A percentile compares a stretch with the other conserved stretches of the same genome.
Conservation (phyloP, 2,113 vertebrate species). For the Calidris pygmaea region DNA sequence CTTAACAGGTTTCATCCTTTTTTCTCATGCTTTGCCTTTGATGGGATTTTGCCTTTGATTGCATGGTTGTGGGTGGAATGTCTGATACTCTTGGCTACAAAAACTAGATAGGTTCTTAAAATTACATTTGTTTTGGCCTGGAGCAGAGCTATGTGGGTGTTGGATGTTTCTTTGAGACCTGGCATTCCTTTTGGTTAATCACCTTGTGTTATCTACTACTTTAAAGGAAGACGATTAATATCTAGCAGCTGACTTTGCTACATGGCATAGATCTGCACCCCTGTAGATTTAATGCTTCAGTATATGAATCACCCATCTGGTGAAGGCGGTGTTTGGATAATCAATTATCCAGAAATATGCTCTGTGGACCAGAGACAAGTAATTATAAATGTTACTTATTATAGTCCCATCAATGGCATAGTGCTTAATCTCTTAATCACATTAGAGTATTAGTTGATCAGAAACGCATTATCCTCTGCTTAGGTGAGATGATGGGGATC, state of each 20-base stretch:
- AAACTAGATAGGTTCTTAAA: not conserved
- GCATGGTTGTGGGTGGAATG: conserved; percentile 43
- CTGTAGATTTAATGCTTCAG: not conserved
- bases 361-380: not conserved
- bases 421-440: not conserved
- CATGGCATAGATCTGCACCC: not conserved
- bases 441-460: not conserved
- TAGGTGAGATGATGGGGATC: not conserved
- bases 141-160: not conserved
- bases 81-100: conserved; percentile 15
- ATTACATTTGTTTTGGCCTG: conserved; percentile 37
- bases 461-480: not conserved
- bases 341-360: not conserved
- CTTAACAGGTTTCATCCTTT: conserved; percentile 29
- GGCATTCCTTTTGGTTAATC: not conserved
- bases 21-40: conserved; percentile 2
- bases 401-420: not conserved
- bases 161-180: conserved; percentile 25
- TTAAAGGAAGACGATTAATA: not conserved
- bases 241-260: not conserved
- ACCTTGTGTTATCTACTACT: not conserved
- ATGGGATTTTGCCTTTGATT: conserved; percentile 47
- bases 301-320: not conserved
- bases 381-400: not conserved
- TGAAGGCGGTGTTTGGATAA: not conserved